Evolutionary conservation across 1,140 invertebrate genomes (phyloP).

Genomic region (Drosophila prosaltans): DNA sequence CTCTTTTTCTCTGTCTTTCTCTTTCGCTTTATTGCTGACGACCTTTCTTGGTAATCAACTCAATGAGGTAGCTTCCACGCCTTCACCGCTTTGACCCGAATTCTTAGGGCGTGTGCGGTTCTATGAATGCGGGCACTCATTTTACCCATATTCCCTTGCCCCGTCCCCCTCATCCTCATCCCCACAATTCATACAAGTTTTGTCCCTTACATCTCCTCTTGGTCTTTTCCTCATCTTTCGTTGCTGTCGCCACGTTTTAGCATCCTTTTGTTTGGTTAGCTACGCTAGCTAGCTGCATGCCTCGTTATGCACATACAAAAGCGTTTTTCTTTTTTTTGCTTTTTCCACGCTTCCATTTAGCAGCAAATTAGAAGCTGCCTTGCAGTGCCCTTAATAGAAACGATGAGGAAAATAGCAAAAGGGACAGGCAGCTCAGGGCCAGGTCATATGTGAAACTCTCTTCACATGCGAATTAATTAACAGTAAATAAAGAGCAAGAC

Average conservation of each 20-base stretch:
- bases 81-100: slow-evolving; percentile 10
- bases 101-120: slow-evolving; percentile 12
- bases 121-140: slow-evolving; percentile 11
- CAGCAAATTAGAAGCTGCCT: slow-evolving; percentile 70
- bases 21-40: not conserved
- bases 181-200: too few species aligned
- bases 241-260: slow-evolving; percentile 23
- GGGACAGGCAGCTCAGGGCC: not conserved
- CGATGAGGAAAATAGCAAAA: not conserved
- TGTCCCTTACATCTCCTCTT: not conserved
- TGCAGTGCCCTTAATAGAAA: slow-evolving; percentile 29
- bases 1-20: not conserved
- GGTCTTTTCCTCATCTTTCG: not conserved
- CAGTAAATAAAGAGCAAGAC: slow-evolving; percentile 43
- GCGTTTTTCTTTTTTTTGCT: slow-evolving; percentile 33
- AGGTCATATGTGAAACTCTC: slow-evolving; percentile 9
- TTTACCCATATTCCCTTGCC: not conserved
- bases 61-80: slow-evolving; percentile 12
- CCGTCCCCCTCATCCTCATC: not conserved
- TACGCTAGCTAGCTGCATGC: slow-evolving; percentile 54
- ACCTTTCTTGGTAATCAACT: slow-evolving; percentile 12
- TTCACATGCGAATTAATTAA: slow-evolving; percentile 52
- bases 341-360: slow-evolving; percentile 62
- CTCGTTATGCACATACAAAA: slow-evolving; percentile 78
- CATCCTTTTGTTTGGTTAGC: slow-evolving; percentile 58